Evolutionary conservation across 92 coral and sea anemone species (phyloP), one percentile per base, ranked within the genome.

Genomic region (Epizoanthus stellaris): DNA sequence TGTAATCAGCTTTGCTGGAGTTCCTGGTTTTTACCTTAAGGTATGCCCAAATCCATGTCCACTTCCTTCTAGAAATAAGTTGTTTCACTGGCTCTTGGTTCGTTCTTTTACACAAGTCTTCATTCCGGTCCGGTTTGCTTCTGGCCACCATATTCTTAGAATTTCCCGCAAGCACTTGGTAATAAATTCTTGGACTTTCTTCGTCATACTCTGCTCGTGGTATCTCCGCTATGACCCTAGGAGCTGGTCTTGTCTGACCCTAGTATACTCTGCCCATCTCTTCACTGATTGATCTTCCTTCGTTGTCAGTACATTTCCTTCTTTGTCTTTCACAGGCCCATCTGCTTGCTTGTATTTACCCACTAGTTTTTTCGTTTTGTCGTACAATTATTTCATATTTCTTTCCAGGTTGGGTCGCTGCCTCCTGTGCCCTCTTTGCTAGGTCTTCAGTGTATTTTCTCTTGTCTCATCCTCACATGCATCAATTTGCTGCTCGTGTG

Each of bases 351-450:
- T 34, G 14, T 52, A 84, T 17, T 16, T 84, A n/a, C 70, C 81
- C 5, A 72, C n/a, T 14, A 84, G 19, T 53, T 56, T 84, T 70
- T 69, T 84, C 34, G 82, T 72, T 30, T 15, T 84, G 69, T 84
- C 81, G 34, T 84, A 72, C 13, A 71, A 80, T 53, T 70, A 30
- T 57, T 73, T 84, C 80, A 84, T 70, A 30, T 23, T 23, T 23
- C 25, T 73, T 73, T 0, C 87, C 62, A 23, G 25, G 25, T 3
- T 58, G 13, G 36, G 70, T 75, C 43, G 72, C 87, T 14, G 87
- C 82, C 36, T 30, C 87, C 59, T 84, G 21, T 61, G 73, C 74
- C 30, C 74, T 40, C 63, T 38, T 8, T n/a, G 88, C 88, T 66
- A 85, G 39, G n/a, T 19, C 65, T 4, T 79, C 65, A 7, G 75